Base-by-base conservation (phyloP, 2,888 invertebrate species). In the Hypsopygia costalis region DNA sequence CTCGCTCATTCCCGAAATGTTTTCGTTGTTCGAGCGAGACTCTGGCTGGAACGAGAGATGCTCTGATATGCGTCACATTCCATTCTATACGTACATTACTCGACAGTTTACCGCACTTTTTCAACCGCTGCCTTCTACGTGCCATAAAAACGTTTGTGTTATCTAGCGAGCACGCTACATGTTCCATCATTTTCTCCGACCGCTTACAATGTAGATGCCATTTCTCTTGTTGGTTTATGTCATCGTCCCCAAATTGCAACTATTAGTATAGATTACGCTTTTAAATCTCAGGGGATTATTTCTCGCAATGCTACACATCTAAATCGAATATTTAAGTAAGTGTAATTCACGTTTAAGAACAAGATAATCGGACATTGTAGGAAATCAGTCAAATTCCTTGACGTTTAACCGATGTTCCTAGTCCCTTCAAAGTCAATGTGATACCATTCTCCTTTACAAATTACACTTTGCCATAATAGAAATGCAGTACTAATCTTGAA, bases 1-100 rank as follows among this genome's bases (percentile, higher is more conserved):
- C 62, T 49, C 60, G 16, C 2, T 69, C 71, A 69, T 74, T 73
- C 62, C 62, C 60, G 52, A 64, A 75, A 80, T 73, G 64, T 71
- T 74, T 71, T 66, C 66, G 61, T 66, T 68, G 66, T 69, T 58
- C 46, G 49, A 52, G 46, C 52, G 47, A 52, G 52, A 44, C 58
- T 52, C 45, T 54, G 25, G 25, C 7, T 25, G 52, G 47, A 49
- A 52, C 52, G 56, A 56, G 51, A 58, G 52, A 57, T 50, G 46
- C 54, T 52, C 47, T 51, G 48, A 34, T 22, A 40, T 43, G 30
- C 42, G 42, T 61, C 55, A 57, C 59, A 62, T 62, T 60, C 52
- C 51, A 36, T 50, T 50, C 52, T 47, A 16, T 16, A 16, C 16
- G 16, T 16, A 43, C 49, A 41, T 48, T 41, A 54, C 47, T 51